Conservation (phyloP, 2,113 vertebrate genomes). For the Gadus chalcogrammus region DNA sequence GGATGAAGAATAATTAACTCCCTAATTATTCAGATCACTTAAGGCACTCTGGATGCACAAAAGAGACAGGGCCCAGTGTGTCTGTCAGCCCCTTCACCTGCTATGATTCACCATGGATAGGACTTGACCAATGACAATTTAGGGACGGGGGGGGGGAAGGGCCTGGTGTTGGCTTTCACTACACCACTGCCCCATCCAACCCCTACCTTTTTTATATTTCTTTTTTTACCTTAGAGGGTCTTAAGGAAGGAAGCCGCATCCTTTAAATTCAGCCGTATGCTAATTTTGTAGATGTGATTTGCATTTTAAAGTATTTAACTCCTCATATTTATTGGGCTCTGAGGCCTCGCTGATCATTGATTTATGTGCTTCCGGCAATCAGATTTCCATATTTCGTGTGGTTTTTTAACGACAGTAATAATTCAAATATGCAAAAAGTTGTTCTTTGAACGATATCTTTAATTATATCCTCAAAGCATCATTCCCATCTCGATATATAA, state of each 20-base stretch:
- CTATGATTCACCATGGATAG: conserved; percentile 90
- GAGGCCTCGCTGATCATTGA: conserved; percentile 99
- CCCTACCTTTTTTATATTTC: conserved; percentile 58
- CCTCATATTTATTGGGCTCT: conserved; percentile 99
- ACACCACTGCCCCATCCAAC: conserved; percentile 60
- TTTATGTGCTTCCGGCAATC: conserved; percentile 99
- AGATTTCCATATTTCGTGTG: conserved; percentile 99
- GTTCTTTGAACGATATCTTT: conserved; percentile 99
- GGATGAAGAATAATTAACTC: conserved; percentile 99
- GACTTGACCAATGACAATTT: conserved; percentile 94
- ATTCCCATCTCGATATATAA: conserved; percentile 79
- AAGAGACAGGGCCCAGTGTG: conserved; percentile 82
- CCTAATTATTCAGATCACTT: conserved; percentile 99
- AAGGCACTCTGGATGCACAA: conserved; percentile 94
- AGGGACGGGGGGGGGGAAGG: conserved; percentile 62
- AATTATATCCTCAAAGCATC: conserved; percentile 99
- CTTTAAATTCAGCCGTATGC: conserved; percentile 99
- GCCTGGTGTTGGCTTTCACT: conserved; percentile 69
- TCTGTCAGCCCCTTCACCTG: conserved; percentile 89
- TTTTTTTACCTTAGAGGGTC: conserved; percentile 89
- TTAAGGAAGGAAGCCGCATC: conserved; percentile 96
- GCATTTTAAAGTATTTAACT: conserved; percentile 99
- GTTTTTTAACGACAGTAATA: conserved; percentile 99
- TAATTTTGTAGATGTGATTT: conserved; percentile 94
- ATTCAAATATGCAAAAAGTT: conserved; percentile 99